Evolutionary conservation across 2,888 invertebrate genomes (phyloP).

Genomic region (Anthoptus insignis): DNA sequence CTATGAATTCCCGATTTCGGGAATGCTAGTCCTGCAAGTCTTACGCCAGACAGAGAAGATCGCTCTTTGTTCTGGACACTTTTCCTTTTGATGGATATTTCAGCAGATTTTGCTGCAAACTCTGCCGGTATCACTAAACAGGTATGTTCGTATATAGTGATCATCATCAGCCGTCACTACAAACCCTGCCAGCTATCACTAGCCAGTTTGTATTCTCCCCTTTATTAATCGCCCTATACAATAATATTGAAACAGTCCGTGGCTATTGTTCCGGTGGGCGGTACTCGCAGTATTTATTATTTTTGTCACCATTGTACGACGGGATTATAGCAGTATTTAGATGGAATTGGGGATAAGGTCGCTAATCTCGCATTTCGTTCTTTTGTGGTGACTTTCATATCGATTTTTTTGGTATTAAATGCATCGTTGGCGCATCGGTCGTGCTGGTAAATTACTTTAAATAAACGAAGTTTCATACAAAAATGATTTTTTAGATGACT

Average conservation of each 20-base stretch:
- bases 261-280: conserved; percentile 69
- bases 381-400: conserved; percentile 64
- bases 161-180: neutral
- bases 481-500: too few relatives aligned
- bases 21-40: too few relatives aligned
- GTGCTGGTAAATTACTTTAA: neutral
- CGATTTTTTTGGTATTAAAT: conserved; percentile 64
- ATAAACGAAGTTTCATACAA: neutral
- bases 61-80: too few relatives aligned
- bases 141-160: too few relatives aligned
- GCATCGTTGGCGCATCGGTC: conserved; percentile 4
- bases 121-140: neutral
- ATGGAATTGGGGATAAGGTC: conserved; percentile 85
- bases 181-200: too few relatives aligned
- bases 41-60: too few relatives aligned
- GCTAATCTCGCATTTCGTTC: conserved; percentile 76
- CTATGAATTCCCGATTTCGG: too few relatives aligned
- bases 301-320: conserved; percentile 83
- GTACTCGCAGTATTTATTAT: conserved; percentile 80
- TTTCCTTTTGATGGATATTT: too few relatives aligned
- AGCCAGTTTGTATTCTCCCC: conserved; percentile 72
- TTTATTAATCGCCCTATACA: conserved; percentile 74
- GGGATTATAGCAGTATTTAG: conserved; percentile 84
- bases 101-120: too few relatives aligned
- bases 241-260: conserved; percentile 76